phyloP scores from a whole-genome alignment of 2,888 invertebrate species.

The Agrochola circellaris region DNA sequence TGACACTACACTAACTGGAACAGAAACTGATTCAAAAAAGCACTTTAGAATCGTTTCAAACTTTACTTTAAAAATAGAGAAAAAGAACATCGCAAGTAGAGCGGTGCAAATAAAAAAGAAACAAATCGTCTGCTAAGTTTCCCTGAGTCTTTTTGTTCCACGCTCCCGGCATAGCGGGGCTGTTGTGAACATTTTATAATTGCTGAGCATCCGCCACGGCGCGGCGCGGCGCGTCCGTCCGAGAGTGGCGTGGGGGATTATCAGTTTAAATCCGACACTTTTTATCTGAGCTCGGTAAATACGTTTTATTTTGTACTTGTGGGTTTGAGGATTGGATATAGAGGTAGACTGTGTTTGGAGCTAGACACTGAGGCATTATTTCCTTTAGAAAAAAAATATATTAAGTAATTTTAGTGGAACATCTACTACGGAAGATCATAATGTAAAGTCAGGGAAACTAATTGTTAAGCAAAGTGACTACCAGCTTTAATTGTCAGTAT shows the following conservation, averaged over 20 bases:
- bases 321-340: not conserved
- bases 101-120: slow-evolving; percentile 26
- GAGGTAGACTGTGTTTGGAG: not conserved
- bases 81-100: not conserved
- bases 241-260: slow-evolving; percentile 44
- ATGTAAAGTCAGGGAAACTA: not conserved
- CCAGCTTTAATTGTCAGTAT: too few relatives aligned
- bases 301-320: not conserved
- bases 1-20: slow-evolving; percentile 1
- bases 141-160: slow-evolving; percentile 45
- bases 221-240: not conserved
- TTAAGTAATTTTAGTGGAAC: too few relatives aligned
- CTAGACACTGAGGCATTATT: not conserved
- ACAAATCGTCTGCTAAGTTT: slow-evolving; percentile 35
- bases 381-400: too few relatives aligned
- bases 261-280: slow-evolving; percentile 49
- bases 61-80: slow-evolving; percentile 3
- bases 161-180: slow-evolving; percentile 8
- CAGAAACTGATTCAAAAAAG: slow-evolving; percentile 27
- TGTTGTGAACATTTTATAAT: slow-evolving; percentile 63
- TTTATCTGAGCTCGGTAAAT: slow-evolving; percentile 15
- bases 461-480: too few relatives aligned
- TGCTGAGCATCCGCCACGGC: slow-evolving; percentile 38
- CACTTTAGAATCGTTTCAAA: slow-evolving; percentile 37
- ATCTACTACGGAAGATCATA: not conserved